Conservation (phyloP, 2,888 invertebrate species). For the Zaprionus bogoriensis region DNA sequence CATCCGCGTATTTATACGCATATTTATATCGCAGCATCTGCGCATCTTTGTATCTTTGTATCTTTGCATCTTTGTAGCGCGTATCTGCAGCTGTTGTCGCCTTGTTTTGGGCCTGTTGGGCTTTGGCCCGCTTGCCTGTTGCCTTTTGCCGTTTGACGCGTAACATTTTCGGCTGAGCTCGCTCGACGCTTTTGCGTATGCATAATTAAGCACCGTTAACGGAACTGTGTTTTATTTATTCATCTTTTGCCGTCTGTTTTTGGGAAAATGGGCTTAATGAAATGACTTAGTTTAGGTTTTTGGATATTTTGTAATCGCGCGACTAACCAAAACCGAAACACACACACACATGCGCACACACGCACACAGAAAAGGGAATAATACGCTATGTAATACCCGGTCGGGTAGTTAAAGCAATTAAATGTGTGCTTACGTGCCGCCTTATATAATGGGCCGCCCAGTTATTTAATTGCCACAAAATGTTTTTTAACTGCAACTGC, state of each 20-base stretch:
- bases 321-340: conserved; percentile 7
- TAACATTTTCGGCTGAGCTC: conserved; percentile 1
- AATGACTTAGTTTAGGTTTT: conserved; percentile 45
- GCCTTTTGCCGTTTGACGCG: conserved; percentile 18
- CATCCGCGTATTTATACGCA: conserved; percentile 21
- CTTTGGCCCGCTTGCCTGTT: conserved; percentile 16
- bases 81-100: conserved; percentile 32
- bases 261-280: conserved; percentile 48
- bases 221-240: conserved; percentile 62
- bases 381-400: conserved; percentile 41
- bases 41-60: not conserved
- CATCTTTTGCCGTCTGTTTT: conserved; percentile 26
- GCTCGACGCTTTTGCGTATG: conserved; percentile 45
- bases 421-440: conserved; percentile 52
- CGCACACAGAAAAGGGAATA: conserved; percentile 13
- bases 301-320: conserved; percentile 26
- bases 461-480: conserved; percentile 61
- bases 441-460: conserved; percentile 58
- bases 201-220: conserved; percentile 76
- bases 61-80: conserved; percentile 3
- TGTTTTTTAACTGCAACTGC: conserved; percentile 61
- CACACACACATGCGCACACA: no score
- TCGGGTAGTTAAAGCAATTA: conserved; percentile 66
- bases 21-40: conserved; percentile 8
- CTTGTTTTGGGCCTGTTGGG: conserved; percentile 31